Evolutionary conservation across 2,888 invertebrate genomes (phyloP).

Genomic region (Anorthoa munda): DNA sequence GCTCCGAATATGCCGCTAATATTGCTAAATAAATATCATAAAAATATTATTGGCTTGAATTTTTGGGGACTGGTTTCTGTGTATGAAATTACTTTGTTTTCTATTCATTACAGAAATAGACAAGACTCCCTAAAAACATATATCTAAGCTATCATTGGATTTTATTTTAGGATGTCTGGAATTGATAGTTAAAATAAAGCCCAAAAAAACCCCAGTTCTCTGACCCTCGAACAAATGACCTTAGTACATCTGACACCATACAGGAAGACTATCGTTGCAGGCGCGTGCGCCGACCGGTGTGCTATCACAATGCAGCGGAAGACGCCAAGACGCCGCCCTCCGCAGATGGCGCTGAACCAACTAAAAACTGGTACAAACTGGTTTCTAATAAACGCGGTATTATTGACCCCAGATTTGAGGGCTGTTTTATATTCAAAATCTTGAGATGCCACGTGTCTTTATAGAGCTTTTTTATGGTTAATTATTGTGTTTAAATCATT

Average conservation of each 20-base stretch:
- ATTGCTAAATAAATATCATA: slow-evolving; percentile 65
- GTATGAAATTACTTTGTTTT: not conserved
- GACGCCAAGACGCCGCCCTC: slow-evolving; percentile 88
- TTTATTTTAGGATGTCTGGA: no score
- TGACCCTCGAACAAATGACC: slow-evolving; percentile 64
- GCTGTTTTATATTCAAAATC: slow-evolving; percentile 67
- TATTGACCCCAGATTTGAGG: slow-evolving; percentile 82
- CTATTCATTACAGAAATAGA: not conserved
- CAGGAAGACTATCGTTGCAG: slow-evolving; percentile 72
- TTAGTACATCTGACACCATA: slow-evolving; percentile 64
- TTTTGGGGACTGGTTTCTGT: slow-evolving; percentile 10
- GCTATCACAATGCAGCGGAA: slow-evolving; percentile 88
- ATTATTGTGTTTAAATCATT: slow-evolving; percentile 40
- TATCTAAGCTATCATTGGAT: not conserved
- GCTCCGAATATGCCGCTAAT: slow-evolving; percentile 74
- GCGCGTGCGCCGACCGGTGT: slow-evolving; percentile 87
- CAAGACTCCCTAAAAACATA: not conserved
- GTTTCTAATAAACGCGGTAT: slow-evolving; percentile 78
- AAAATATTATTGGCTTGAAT: slow-evolving; percentile 53
- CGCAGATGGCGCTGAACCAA: slow-evolving; percentile 84
- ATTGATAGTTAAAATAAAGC: not conserved
- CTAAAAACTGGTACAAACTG: slow-evolving; percentile 82
- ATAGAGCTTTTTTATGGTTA: slow-evolving; percentile 52
- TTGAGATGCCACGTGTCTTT: slow-evolving; percentile 74
- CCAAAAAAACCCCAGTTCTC: slow-evolving; percentile 49